phyloP scores from a whole-genome alignment of 37 sponge, comb jelly and placozoan species.

The Ianthella basta region DNA sequence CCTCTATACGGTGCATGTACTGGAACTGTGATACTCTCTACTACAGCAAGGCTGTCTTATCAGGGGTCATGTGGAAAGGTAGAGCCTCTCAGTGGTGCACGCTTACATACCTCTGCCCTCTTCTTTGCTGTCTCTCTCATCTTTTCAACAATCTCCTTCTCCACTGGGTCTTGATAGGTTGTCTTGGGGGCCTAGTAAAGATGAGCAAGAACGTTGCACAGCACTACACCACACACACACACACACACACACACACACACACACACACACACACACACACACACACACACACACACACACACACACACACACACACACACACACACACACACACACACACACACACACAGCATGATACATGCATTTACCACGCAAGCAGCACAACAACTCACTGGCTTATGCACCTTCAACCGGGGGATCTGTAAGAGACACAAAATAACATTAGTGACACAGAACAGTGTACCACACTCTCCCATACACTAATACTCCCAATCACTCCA shows the following conservation, averaged over 20 bases:
- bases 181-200: conserved; percentile 66
- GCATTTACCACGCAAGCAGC: not conserved
- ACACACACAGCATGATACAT: not conserved
- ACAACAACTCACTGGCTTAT: conserved; percentile 68
- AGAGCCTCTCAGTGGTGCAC: too few relatives aligned
- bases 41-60: too few relatives aligned
- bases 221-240: not conserved
- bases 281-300: not conserved
- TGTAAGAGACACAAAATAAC: conserved; percentile 19
- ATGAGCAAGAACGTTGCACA: not conserved
- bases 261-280: not conserved
- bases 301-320: conserved; percentile 12
- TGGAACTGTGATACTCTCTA: too few relatives aligned
- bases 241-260: not conserved
- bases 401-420: conserved; percentile 63
- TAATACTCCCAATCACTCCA: too few relatives aligned
- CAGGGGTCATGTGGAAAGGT: too few relatives aligned
- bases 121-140: conserved; percentile 51
- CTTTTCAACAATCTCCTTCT: conserved; percentile 42
- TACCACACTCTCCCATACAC: too few relatives aligned
- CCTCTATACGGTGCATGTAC: too few relatives aligned
- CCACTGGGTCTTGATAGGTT: conserved; percentile 69
- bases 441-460: too few relatives aligned
- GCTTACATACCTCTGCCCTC: conserved; percentile 65
- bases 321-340: not conserved